These are phyloP conservation scores for Acrossocheilus fasciatus DNA, from an alignment of 2,797 vertebrate genomes.

Conservation along the genomic window DNA sequence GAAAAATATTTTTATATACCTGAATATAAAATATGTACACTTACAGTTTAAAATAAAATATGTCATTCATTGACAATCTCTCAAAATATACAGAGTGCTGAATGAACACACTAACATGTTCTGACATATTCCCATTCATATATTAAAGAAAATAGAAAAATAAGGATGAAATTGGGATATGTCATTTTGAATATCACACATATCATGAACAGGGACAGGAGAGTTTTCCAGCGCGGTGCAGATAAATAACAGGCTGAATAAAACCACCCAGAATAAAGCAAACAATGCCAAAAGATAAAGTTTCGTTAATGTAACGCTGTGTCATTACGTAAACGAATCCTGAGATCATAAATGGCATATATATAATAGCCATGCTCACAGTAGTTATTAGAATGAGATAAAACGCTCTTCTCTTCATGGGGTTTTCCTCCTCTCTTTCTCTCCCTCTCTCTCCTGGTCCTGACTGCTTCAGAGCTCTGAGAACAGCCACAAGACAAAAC, in stretches of 20 bases:
- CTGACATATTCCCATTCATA: background rate
- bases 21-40: no score
- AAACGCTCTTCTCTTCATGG: conserved; percentile 62
- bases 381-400: conserved; percentile 60
- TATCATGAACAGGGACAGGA: background rate
- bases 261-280: conserved; percentile 6
- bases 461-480: background rate
- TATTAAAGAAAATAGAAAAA: background rate
- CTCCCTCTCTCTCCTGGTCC: conserved; percentile 4
- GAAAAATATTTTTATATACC: no score
- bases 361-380: conserved; percentile 31
- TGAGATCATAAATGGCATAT: background rate
- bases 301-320: accelerated
- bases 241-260: conserved; percentile 1
- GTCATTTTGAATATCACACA: background rate
- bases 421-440: background rate
- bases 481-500: no score
- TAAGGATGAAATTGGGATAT: background rate
- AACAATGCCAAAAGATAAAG: background rate
- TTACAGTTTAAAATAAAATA: no score
- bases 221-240: background rate
- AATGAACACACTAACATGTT: background rate
- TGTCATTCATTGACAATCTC: background rate
- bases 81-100: background rate
- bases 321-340: background rate